Percentiles rank a stretch among this genome's conserved stretches.
phyloP scores from a whole-genome alignment of 2,888 invertebrate genomes.

The Campoplex nolae region DNA sequence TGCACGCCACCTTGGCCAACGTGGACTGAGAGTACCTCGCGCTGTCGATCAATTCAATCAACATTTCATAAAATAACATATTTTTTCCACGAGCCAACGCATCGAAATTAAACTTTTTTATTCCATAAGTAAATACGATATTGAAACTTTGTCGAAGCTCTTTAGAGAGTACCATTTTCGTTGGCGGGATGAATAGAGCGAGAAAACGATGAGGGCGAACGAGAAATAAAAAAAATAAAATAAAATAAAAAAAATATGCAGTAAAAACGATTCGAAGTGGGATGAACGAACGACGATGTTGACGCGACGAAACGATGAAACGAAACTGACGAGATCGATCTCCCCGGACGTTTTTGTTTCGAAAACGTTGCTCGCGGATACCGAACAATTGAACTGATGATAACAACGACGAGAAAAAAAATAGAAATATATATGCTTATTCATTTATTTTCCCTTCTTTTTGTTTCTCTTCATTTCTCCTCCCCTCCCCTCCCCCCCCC shows the following conservation, averaged over 20 bases:
- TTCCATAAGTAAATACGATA: background rate
- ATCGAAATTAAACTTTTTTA: background rate
- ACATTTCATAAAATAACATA: background rate
- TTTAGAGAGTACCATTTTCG: constrained; percentile 56
- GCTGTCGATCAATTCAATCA: constrained; percentile 85
- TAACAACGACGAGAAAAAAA: constrained; percentile 14
- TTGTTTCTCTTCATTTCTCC: background rate
- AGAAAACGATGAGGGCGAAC: background rate
- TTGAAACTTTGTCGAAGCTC: background rate
- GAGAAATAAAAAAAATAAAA: constrained; percentile 4
- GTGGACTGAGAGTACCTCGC: constrained; percentile 94
- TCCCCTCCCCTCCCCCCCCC: no score
- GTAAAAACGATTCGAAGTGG: constrained; percentile 49
- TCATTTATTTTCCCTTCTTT: background rate
- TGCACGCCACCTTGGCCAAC: constrained; percentile 94
- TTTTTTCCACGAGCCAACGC: background rate
- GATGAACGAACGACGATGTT: constrained; percentile 69
- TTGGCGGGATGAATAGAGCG: background rate
- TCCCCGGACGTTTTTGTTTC: constrained; percentile 44
- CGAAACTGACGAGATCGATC: constrained; percentile 59
- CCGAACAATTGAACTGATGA: constrained; percentile 51
- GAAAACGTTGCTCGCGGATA: constrained; percentile 59
- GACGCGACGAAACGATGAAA: constrained; percentile 57
- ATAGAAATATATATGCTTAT: background rate
- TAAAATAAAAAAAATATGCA: constrained; percentile 6